phyloP scores from a whole-genome alignment of 2,113 vertebrate genomes.

The Abramis brama region DNA sequence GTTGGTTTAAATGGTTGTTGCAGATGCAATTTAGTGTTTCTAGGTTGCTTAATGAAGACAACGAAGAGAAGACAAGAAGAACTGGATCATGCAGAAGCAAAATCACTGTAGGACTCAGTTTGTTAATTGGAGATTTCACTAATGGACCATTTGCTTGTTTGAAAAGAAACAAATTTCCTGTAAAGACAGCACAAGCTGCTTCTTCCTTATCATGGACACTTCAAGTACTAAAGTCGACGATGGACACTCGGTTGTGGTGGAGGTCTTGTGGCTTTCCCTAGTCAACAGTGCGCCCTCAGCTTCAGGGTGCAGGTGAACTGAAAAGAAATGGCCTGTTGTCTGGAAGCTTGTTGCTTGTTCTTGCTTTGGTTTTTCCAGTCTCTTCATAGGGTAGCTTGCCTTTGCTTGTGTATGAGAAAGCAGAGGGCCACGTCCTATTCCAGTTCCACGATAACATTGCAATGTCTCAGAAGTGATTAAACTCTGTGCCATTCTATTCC shows the following conservation, averaged over 20 bases:
- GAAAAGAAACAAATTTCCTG: conserved; percentile 59
- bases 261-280: conserved; percentile 69
- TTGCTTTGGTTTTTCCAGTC: conserved; percentile 80
- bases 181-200: conserved; percentile 50
- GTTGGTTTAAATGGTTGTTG: conserved; percentile 66
- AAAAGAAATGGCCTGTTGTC: conserved; percentile 65
- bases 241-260: conserved; percentile 51
- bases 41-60: conserved; percentile 71
- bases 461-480: conserved; percentile 99
- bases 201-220: conserved; percentile 65
- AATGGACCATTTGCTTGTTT: conserved; percentile 68
- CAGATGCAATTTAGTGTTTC: conserved; percentile 74
- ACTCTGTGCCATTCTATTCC: conserved; percentile 99
- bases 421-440: conserved; percentile 87
- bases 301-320: conserved; percentile 74
- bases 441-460: conserved; percentile 95
- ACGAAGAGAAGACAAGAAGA: conserved; percentile 67
- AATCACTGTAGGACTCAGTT: conserved; percentile 65
- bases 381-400: conserved; percentile 73
- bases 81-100: conserved; percentile 58
- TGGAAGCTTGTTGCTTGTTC: conserved; percentile 61
- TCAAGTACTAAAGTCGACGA: conserved; percentile 47
- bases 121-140: conserved; percentile 68
- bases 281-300: conserved; percentile 64
- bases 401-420: conserved; percentile 74